phyloP scores from a whole-genome alignment of 2,113 vertebrate species.

The Neoarius graeffei region DNA sequence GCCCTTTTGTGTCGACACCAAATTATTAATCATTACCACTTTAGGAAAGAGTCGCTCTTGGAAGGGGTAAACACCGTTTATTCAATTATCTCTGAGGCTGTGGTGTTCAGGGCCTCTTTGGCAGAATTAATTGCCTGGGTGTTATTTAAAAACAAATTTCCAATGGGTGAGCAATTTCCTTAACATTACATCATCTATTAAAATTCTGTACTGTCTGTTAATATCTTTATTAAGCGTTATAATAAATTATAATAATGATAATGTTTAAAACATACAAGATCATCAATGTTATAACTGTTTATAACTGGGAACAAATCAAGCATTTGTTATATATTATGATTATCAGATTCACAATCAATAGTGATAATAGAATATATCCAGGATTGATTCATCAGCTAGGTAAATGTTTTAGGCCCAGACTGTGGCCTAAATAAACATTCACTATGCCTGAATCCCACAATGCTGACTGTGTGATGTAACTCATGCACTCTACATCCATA shows the following conservation, averaged over 20 bases:
- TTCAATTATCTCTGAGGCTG: slow-evolving; percentile 47
- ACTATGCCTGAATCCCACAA: not conserved
- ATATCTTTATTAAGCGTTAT: not conserved
- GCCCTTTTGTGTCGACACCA: slow-evolving; percentile 64
- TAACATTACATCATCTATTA: not conserved
- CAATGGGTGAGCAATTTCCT: slow-evolving; percentile 11
- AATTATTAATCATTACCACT: slow-evolving; percentile 63
- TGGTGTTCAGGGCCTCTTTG: slow-evolving; percentile 37
- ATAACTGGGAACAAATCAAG: not conserved
- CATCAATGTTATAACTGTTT: not conserved
- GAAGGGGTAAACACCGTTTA: slow-evolving; percentile 49
- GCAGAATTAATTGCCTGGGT: slow-evolving; percentile 46
- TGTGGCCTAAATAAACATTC: not conserved
- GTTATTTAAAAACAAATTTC: slow-evolving; percentile 45
- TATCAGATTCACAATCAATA: not conserved
- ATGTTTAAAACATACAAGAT: not conserved
- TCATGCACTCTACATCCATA: not conserved
- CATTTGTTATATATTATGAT: not conserved
- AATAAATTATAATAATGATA: not conserved
- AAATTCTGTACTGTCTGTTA: not conserved
- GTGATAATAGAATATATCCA: not conserved
- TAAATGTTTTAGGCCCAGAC: not conserved
- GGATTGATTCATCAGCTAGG: not conserved
- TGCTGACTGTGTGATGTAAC: not conserved
- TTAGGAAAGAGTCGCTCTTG: slow-evolving; percentile 49